Evolutionary conservation across 2,888 invertebrate genomes (phyloP), one percentile per base, ranked within the genome.

Genomic region (Ophion obscuratus): DNA sequence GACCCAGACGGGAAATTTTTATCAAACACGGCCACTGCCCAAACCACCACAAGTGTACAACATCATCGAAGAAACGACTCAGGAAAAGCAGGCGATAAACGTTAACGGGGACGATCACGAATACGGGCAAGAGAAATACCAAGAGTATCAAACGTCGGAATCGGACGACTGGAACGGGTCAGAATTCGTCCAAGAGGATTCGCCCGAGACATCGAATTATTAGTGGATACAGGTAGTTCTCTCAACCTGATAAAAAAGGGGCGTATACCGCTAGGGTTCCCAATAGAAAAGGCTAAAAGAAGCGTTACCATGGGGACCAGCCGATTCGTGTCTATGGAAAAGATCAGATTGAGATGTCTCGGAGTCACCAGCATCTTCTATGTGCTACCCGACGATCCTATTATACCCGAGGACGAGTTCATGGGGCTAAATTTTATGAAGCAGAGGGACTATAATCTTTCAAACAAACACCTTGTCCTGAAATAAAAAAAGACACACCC

Each of bases 271-370:
- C n/a, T n/a, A n/a, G n/a, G n/a, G n/a, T n/a, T n/a, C n/a, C n/a
- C n/a, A n/a, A n/a, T n/a, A n/a, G n/a, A n/a, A 17, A 17, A 71
- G 6, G 59, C 73, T 4, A 73, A 40, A n/a, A 73, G 73, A 36
- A 73, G 59, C 11, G 61, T 73, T 20, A 17, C 44, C 62, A 62
- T 74, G 74, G 74, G 62, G 44, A 74, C 74, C 74, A 74, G 74
- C 20, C 74, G 74, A 24, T 74, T 74, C 24, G 74, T 44, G 44
- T 44, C 44, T 4, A 74, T 27, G 0, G 74, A 62, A 44, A 74
- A 74, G 9, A 27, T 74, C 17, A 62, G 24, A 40, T 44, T 62
- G 17, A 62, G 17, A 44, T 74, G 62, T 62, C 62, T 74, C 14
- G 44, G 62, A 44, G 62, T 24, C 2, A 74, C 74, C 10, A 62